Conservation (phyloP, 2,797 vertebrate genomes). For the Hapalemur alaotrensis region DNA sequence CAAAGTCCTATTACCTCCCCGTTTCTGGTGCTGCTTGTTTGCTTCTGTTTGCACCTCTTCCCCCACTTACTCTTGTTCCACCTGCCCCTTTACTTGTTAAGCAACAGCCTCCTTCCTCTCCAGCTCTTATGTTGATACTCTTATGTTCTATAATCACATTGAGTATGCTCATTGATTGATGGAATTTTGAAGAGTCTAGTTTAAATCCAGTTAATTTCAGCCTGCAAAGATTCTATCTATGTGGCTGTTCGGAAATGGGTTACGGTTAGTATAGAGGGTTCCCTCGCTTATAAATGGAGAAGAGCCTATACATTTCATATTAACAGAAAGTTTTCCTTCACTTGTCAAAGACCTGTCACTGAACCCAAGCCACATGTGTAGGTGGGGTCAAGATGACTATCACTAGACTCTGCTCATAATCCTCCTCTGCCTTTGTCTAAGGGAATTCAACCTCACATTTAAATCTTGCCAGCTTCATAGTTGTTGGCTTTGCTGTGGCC, state of each 20-base stretch:
- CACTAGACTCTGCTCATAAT: neutral
- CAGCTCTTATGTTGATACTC: neutral
- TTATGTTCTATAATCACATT: neutral
- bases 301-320: neutral
- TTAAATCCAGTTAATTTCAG: constrained; percentile 46
- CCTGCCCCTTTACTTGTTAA: neutral
- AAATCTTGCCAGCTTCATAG: neutral
- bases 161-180: neutral
- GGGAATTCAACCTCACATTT: neutral
- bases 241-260: constrained; percentile 17
- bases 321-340: neutral
- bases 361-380: neutral
- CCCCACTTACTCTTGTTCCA: neutral
- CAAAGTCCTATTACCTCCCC: neutral
- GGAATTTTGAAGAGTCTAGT: neutral
- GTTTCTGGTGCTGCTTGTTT: neutral
- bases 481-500: neutral
- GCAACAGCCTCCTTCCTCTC: neutral
- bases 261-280: neutral
- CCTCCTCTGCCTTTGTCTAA: neutral
- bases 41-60: neutral
- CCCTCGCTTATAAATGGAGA: neutral
- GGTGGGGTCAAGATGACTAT: neutral
- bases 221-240: neutral
- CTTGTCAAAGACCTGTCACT: neutral